Percentiles rank a stretch among this genome's conserved stretches.
phyloP scores from a whole-genome alignment of 2,888 invertebrate species.

The Exephanes ischioxanthus region DNA sequence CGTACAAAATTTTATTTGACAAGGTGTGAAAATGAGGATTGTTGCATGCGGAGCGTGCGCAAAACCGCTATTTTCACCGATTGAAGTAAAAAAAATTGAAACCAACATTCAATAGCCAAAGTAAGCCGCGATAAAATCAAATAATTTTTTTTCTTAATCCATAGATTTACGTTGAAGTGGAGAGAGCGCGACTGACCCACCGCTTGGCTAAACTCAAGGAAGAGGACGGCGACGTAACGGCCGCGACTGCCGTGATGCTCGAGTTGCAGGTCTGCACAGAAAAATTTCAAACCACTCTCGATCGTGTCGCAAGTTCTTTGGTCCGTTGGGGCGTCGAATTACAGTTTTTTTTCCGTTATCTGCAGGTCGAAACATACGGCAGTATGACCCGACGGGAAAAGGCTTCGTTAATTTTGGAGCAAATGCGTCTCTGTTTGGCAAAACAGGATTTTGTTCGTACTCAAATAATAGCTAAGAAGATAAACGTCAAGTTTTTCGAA shows the following conservation, averaged over 20 bases:
- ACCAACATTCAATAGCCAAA: too few relatives aligned
- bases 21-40: neutral
- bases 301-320: neutral
- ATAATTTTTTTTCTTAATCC: conserved; percentile 15
- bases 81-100: too few relatives aligned
- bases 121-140: too few relatives aligned
- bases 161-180: conserved; percentile 99
- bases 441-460: conserved; percentile 98
- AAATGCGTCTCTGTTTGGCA: conserved; percentile 98
- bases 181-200: conserved; percentile 97
- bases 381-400: conserved; percentile 99
- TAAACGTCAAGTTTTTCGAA: conserved; percentile 98
- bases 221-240: conserved; percentile 92
- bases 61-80: too few relatives aligned
- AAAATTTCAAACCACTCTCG: neutral
- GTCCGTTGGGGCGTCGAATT: neutral
- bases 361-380: conserved; percentile 96
- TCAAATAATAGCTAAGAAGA: conserved; percentile 99
- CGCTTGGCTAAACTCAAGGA: conserved; percentile 94
- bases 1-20: too few relatives aligned
- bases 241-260: conserved; percentile 97
- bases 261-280: conserved; percentile 91
- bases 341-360: neutral
- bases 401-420: conserved; percentile 98
- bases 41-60: too few relatives aligned